Percentiles rank a stretch among this genome's conserved stretches.
These are phyloP conservation scores for Notospermus geniculatus DNA, from an alignment of 1,140 invertebrate genomes.

Conservation along the genomic window DNA sequence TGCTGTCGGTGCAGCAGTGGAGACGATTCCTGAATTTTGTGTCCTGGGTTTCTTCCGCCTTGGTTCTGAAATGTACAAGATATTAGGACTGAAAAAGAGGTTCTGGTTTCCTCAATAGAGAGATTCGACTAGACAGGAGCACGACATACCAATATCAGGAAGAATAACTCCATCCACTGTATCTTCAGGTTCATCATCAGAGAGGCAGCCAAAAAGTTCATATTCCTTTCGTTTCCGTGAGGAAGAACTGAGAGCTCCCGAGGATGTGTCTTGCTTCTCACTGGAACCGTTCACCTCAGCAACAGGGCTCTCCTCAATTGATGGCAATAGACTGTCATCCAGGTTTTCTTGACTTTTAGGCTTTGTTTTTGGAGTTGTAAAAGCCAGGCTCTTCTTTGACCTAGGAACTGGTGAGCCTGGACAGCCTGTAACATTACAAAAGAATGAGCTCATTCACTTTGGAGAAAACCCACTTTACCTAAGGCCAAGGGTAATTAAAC, in stretches of 20 bases:
- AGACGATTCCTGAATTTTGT: too few species aligned
- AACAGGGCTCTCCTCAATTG: conserved; percentile 21
- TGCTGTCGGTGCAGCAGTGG: not conserved
- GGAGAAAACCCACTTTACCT: too few species aligned
- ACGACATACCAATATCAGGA: not conserved
- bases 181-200: conserved; percentile 8
- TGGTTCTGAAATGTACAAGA: not conserved
- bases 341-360: conserved; percentile 16
- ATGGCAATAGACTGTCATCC: conserved; percentile 18
- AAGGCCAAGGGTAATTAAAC: not conserved
- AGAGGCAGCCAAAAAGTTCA: conserved; percentile 6
- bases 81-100: not conserved
- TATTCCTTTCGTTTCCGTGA: conserved; percentile 16
- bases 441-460: conserved; percentile 14
- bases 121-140: not conserved
- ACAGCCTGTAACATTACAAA: too few species aligned
- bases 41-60: not conserved
- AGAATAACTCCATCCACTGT: not conserved
- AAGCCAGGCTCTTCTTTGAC: conserved; percentile 26
- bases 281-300: not conserved
- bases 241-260: not conserved
- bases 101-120: not conserved
- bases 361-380: conserved; percentile 23
- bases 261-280: not conserved
- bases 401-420: conserved; percentile 14